These are phyloP conservation scores for Drosophila parthenogenetica DNA, from an alignment of 2,888 invertebrate genomes.

Conservation along the genomic window DNA sequence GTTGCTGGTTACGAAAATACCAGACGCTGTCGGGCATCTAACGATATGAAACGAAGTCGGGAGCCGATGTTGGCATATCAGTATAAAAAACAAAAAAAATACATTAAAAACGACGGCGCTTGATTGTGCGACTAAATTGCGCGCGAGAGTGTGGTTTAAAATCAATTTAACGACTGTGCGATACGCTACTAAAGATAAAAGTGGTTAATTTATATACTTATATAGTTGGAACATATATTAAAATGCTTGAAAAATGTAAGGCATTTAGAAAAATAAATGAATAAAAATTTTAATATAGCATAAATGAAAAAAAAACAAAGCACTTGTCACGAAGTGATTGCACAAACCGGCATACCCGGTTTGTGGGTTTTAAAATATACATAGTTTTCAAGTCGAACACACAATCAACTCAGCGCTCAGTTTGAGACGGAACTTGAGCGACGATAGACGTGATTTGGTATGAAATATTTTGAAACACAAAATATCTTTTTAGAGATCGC, in stretches of 20 bases:
- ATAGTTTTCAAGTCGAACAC: neutral
- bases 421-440: constrained; percentile 50
- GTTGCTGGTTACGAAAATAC: neutral
- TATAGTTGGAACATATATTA: too few relatives aligned
- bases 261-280: too few relatives aligned
- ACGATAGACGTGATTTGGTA: constrained; percentile 38
- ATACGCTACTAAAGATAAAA: neutral
- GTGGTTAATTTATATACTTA: too few relatives aligned
- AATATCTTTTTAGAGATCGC: constrained; percentile 7
- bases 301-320: too few relatives aligned
- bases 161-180: constrained; percentile 1
- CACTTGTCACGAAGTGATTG: too few relatives aligned
- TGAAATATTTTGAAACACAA: neutral
- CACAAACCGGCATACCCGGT: too few relatives aligned
- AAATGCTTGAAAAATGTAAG: too few relatives aligned
- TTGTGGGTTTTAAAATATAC: neutral
- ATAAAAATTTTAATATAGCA: too few relatives aligned
- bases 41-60: neutral
- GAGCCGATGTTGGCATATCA: neutral
- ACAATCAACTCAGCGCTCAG: constrained; percentile 39
- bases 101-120: neutral
- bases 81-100: neutral
- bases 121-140: neutral
- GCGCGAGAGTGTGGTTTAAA: neutral
- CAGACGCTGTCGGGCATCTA: neutral